phyloP scores from a whole-genome alignment of 2,113 vertebrate species.

The Ophthalmolycus amberensis region DNA sequence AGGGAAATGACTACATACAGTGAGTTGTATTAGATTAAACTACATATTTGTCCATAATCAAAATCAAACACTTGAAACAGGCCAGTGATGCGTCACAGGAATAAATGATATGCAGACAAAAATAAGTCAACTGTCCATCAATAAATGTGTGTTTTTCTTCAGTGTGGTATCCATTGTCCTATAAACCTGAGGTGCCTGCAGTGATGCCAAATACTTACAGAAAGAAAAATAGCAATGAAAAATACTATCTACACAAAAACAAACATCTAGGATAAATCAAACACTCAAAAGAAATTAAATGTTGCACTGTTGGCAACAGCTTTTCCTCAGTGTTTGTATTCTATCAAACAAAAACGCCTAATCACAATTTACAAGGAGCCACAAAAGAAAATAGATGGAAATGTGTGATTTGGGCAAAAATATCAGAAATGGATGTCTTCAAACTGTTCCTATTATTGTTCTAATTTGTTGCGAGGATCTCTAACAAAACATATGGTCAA shows the following conservation, averaged over 20 bases:
- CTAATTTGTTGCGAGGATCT: constrained; percentile 24
- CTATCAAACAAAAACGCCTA: constrained; percentile 8
- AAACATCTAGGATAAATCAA: not conserved
- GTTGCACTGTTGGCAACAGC: not conserved
- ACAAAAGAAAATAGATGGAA: constrained; percentile 1
- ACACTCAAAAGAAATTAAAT: not conserved
- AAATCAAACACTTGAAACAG: not conserved
- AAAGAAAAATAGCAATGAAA: not conserved
- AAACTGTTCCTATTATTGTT: not conserved
- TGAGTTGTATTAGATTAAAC: not conserved
- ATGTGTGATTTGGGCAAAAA: not conserved
- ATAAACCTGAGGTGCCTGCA: not conserved
- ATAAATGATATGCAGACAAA: not conserved
- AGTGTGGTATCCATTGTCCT: not conserved
- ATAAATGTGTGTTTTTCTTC: not conserved
- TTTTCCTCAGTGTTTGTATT: not conserved
- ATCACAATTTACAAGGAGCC: not conserved
- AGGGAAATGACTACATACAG: not conserved
- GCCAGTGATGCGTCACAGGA: not conserved
- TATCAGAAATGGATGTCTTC: not conserved
- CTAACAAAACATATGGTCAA: constrained; percentile 32
- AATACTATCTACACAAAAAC: not conserved
- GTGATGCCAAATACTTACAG: not conserved
- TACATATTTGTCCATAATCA: not conserved
- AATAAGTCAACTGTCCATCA: not conserved